A percentile compares a stretch with the other conserved stretches of the same genome.
These are phyloP conservation scores for Tyrophagus putrescentiae DNA, from an alignment of 1,140 invertebrate genomes.

Conservation along the genomic window DNA sequence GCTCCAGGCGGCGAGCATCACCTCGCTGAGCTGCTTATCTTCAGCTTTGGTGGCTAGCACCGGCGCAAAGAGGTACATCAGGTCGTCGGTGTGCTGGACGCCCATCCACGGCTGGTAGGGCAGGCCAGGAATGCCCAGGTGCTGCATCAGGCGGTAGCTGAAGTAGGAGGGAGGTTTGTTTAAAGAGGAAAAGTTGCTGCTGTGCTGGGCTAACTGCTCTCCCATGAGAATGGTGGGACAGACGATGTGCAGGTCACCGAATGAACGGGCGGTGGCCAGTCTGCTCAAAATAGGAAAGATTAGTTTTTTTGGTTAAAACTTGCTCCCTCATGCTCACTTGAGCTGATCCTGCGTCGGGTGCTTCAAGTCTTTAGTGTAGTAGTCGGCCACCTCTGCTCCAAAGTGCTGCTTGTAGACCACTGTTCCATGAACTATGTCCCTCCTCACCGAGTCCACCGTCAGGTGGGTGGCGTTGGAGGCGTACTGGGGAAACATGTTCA, in stretches of 20 bases:
- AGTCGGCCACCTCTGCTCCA: slow-evolving; percentile 1
- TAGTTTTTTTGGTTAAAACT: neutral
- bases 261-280: neutral
- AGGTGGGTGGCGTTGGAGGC: neutral
- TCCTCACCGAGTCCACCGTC: neutral
- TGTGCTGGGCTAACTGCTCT: neutral
- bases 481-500: neutral
- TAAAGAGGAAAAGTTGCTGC: no score
- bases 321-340: neutral
- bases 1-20: slow-evolving; percentile 25
- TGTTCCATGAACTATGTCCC: neutral
- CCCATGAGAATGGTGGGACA: slow-evolving; percentile 6
- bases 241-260: neutral
- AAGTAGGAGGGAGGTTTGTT: neutral
- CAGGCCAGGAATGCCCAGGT: slow-evolving; percentile 30
- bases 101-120: slow-evolving; percentile 56
- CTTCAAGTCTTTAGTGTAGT: neutral
- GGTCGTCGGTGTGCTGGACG: slow-evolving; percentile 87
- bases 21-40: slow-evolving; percentile 22
- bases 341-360: neutral
- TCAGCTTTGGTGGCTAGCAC: slow-evolving; percentile 21
- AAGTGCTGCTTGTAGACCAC: neutral
- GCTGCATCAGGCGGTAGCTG: slow-evolving; percentile 6
- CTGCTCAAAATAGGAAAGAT: no score
- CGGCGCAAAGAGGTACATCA: slow-evolving; percentile 72